Conservation (phyloP, 1,140 invertebrate species). For the Diachasma alloeum region DNA sequence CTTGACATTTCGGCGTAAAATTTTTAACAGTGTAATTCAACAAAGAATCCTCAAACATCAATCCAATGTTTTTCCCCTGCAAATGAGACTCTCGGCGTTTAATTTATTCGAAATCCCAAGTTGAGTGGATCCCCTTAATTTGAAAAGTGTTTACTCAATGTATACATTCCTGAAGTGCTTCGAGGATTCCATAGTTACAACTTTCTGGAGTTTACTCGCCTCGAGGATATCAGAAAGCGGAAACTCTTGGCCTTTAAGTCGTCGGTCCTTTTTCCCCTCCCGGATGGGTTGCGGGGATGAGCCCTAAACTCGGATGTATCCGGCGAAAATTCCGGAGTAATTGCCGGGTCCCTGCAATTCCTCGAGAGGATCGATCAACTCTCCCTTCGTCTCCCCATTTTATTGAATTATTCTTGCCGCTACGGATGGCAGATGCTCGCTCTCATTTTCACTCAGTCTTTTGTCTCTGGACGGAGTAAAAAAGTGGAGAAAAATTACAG, state of each 20-base stretch:
- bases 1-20: too few relatives aligned
- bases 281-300: background rate
- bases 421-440: background rate
- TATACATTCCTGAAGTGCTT: background rate
- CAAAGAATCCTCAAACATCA: too few relatives aligned
- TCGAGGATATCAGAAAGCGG: background rate
- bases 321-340: constrained; percentile 14
- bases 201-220: background rate
- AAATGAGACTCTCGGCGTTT: background rate
- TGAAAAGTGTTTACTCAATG: background rate
- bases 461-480: too few relatives aligned
- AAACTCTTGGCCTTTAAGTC: background rate
- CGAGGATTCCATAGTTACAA: background rate
- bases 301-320: constrained; percentile 1
- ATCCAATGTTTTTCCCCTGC: too few relatives aligned
- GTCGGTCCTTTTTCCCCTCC: background rate
- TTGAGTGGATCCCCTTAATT: background rate
- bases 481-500: too few relatives aligned
- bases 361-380: background rate
- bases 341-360: constrained; percentile 9
- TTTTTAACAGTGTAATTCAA: too few relatives aligned
- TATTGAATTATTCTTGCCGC: background rate
- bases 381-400: too few relatives aligned
- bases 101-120: background rate
- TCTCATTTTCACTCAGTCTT: background rate